Conservation (phyloP, 2,888 invertebrate genomes). For the Entomobrya multifasciata region DNA sequence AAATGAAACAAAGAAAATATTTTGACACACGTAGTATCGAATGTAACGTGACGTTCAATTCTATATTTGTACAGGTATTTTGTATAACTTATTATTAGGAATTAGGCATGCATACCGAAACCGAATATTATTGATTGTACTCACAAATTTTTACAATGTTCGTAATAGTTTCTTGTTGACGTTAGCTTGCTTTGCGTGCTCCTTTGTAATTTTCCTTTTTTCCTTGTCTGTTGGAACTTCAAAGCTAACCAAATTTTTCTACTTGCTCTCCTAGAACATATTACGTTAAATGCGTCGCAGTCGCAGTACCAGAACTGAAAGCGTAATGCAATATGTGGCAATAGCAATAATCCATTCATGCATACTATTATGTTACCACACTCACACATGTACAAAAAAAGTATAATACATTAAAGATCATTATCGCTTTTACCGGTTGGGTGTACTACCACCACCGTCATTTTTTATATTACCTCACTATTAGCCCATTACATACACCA, state of each 20-base stretch:
- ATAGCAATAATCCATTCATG: neutral
- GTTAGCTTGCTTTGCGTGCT: constrained; percentile 18
- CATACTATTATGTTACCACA: neutral
- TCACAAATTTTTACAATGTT: neutral
- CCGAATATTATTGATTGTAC: neutral
- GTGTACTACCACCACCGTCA: neutral
- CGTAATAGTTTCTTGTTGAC: neutral
- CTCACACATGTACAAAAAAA: neutral
- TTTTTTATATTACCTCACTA: constrained; percentile 4
- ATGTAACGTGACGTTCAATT: neutral
- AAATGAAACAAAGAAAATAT: neutral
- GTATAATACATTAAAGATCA: neutral
- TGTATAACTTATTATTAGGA: too few species aligned
- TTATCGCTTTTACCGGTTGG: neutral
- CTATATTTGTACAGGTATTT: too few species aligned
- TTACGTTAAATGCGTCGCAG: neutral
- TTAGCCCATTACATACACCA: constrained; percentile 11
- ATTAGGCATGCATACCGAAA: neutral
- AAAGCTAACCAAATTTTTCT: neutral
- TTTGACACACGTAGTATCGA: neutral
- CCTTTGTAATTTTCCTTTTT: constrained; percentile 4
- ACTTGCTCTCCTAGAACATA: neutral
- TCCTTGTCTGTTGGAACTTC: neutral
- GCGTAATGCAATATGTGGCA: neutral
- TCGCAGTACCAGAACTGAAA: neutral